Evolutionary conservation across 2,888 invertebrate genomes (phyloP).

Genomic region (Apamea crenata): DNA sequence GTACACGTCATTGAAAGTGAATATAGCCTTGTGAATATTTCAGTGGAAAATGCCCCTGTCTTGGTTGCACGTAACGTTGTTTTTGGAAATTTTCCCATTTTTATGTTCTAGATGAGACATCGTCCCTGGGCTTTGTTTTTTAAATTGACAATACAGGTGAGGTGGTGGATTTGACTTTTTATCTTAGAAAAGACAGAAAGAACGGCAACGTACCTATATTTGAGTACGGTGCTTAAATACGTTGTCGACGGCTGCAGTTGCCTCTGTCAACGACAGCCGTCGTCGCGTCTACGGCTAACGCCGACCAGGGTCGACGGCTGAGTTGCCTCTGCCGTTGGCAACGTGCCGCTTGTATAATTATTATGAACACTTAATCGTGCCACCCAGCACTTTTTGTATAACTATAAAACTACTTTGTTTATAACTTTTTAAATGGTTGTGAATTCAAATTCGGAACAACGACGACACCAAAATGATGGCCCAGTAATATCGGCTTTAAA

Average conservation of each 20-base stretch:
- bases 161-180: not conserved
- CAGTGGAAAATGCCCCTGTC: not conserved
- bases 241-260: too few relatives aligned
- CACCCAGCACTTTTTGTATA: not conserved
- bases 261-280: too few relatives aligned
- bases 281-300: too few relatives aligned
- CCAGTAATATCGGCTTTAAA: not conserved
- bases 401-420: not conserved
- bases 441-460: not conserved
- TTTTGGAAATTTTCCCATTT: not conserved
- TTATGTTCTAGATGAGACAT: not conserved
- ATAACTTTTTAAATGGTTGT: not conserved
- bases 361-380: not conserved
- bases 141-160: not conserved
- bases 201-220: too few relatives aligned
- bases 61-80: too few relatives aligned
- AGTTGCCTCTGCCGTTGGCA: not conserved
- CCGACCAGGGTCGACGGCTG: too few relatives aligned
- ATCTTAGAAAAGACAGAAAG: too few relatives aligned
- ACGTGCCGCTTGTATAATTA: not conserved
- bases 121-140: not conserved
- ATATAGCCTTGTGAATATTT: not conserved
- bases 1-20: conserved; percentile 15
- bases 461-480: not conserved
- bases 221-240: too few relatives aligned